These are phyloP conservation scores for Cactoblastis cactorum DNA, from an alignment of 2,888 invertebrate genomes.

Conservation along the genomic window DNA sequence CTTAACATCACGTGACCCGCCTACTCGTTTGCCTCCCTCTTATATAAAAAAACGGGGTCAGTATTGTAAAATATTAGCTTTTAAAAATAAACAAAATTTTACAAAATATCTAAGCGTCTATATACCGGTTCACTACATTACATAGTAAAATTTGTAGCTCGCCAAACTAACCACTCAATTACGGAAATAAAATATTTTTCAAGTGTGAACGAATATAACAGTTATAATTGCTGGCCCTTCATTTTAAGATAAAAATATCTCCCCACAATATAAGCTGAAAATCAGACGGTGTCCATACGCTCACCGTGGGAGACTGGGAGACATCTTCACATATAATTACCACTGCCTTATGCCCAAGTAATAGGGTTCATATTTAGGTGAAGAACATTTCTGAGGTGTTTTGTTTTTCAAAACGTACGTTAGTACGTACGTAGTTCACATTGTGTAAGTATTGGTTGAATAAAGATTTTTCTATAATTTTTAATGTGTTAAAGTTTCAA, in stretches of 20 bases:
- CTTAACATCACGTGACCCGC: too few relatives aligned
- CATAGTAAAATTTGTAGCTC: too few relatives aligned
- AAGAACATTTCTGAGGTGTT: neutral
- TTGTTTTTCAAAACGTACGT: neutral
- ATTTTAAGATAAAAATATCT: slow-evolving; percentile 3
- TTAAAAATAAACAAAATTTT: too few relatives aligned
- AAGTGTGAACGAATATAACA: too few relatives aligned
- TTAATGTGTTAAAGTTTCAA: too few relatives aligned
- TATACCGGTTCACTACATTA: too few relatives aligned
- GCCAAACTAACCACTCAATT: too few relatives aligned
- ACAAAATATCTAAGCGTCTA: too few relatives aligned
- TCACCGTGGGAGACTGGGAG: slow-evolving; percentile 8
- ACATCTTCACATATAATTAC: neutral
- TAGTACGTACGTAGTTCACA: neutral
- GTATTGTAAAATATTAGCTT: too few relatives aligned
- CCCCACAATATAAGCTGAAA: slow-evolving; percentile 1
- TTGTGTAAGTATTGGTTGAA: neutral
- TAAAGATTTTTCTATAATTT: neutral
- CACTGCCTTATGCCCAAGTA: neutral
- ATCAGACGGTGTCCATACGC: slow-evolving; percentile 4
- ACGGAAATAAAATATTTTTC: too few relatives aligned
- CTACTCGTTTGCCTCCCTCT: too few relatives aligned
- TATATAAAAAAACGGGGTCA: too few relatives aligned
- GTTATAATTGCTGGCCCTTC: neutral
- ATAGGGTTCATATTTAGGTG: neutral